Evolutionary conservation across 2,888 invertebrate genomes (phyloP), one percentile per base, ranked within the genome.

Genomic region (Papilio elwesi): DNA sequence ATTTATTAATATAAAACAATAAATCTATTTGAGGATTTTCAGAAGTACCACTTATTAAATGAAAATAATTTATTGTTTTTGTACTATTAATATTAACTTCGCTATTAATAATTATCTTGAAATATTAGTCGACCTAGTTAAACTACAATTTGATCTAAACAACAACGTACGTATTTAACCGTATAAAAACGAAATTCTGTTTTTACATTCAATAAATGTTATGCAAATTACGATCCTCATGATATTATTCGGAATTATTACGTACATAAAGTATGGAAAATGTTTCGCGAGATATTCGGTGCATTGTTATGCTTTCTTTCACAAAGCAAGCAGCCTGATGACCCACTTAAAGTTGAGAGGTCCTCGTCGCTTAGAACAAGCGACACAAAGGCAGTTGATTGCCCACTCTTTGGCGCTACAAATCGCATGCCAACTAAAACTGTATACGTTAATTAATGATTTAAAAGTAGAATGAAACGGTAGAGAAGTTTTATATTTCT

Each of bases 401-500:
- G 73, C 49, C 52, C 38, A 66, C 73, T 65, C 69, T 69, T 73
- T 62, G 68, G 26, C 47, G 69, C 47, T 57, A 73, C 57, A 64
- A 70, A 73, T 69, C 64, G 68, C 57, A 55, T 9, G 64, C 73
- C 57, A 43, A 62, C 59, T 71, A 48, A 68, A 62, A 68, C 73
- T 66, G 53, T 71, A 75, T 70, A 76, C 77, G 77, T 78, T 74
- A 76, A 79, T 79, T 78, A 74, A 77, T 72, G 76, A 69, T 51
- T 74, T 76, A 38, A 3, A 38, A 53, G 16, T 16, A 10, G 15
- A 15, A 16, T 10, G 10, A 10, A 53, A 38, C 26, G 4, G 26
- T 26, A 26, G 26, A 38, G 38, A 36, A 12, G 26, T 1, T 36
- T 26, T 7, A 10, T 53, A 13, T 57, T 36, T 36, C 2, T 12